These are phyloP conservation scores for Morelia viridis DNA, from an alignment of 2,797 vertebrate species.

Conservation along the genomic window DNA sequence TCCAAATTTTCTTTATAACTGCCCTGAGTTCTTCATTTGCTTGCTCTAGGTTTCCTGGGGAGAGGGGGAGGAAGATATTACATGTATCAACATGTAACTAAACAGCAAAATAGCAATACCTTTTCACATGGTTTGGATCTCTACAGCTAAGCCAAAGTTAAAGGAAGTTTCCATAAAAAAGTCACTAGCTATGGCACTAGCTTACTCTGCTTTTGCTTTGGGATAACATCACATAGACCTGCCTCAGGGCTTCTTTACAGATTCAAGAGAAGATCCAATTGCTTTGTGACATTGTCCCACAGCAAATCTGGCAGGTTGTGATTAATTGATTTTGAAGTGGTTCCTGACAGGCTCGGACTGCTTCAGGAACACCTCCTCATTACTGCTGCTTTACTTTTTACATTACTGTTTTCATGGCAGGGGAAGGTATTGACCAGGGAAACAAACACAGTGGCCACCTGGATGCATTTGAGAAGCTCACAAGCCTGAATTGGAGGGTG, in stretches of 20 bases:
- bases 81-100: background rate
- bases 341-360: background rate
- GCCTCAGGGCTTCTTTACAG: background rate
- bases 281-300: background rate
- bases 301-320: background rate
- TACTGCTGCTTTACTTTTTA: no score
- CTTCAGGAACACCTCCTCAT: background rate
- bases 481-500: background rate
- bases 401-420: background rate
- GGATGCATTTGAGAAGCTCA: background rate
- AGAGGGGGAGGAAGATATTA: background rate
- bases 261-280: background rate
- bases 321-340: background rate
- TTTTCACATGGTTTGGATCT: slow-evolving; percentile 3
- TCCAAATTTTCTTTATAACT: slow-evolving; percentile 99
- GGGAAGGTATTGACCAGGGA: background rate
- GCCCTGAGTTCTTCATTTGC: slow-evolving; percentile 98
- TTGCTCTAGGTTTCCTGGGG: slow-evolving; percentile 94
- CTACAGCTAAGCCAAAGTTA: background rate
- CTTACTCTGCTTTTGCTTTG: background rate
- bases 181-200: background rate
- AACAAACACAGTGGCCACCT: background rate
- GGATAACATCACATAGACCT: background rate
- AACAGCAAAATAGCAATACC: background rate
- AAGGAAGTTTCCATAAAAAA: background rate